Evolutionary conservation across 2,888 invertebrate species (phyloP).

Genomic region (Diplolepis rosae): DNA sequence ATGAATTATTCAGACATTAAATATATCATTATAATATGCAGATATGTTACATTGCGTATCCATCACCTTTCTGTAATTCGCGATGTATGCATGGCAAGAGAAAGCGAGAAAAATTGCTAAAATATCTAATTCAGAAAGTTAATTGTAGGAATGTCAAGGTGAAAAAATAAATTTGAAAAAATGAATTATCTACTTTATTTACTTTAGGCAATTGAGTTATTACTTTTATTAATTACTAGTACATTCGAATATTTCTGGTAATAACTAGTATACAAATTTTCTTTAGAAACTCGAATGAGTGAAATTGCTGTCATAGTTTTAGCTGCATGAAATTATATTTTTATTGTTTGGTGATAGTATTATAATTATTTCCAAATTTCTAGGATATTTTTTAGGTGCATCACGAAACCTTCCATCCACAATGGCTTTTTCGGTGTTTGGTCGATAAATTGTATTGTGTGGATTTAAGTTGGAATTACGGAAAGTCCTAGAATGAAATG

Average conservation of each 20-base stretch:
- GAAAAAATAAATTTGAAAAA: neutral
- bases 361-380: no score
- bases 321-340: no score
- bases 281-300: no score
- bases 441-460: neutral
- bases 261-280: no score
- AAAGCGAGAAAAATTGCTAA: neutral
- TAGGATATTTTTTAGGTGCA: no score
- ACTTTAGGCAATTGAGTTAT: no score
- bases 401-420: neutral
- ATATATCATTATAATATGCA: slow-evolving; percentile 1
- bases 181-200: no score
- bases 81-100: neutral
- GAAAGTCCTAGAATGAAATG: neutral
- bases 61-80: neutral
- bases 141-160: neutral
- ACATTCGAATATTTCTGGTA: no score
- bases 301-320: no score
- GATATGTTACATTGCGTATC: neutral
- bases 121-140: neutral
- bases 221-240: no score
- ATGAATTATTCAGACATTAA: no score
- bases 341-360: no score
- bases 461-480: neutral
- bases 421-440: neutral